Evolutionary conservation across 2,888 invertebrate species (phyloP), one percentile per base, ranked within the genome.

Genomic region (Metalampra italica): DNA sequence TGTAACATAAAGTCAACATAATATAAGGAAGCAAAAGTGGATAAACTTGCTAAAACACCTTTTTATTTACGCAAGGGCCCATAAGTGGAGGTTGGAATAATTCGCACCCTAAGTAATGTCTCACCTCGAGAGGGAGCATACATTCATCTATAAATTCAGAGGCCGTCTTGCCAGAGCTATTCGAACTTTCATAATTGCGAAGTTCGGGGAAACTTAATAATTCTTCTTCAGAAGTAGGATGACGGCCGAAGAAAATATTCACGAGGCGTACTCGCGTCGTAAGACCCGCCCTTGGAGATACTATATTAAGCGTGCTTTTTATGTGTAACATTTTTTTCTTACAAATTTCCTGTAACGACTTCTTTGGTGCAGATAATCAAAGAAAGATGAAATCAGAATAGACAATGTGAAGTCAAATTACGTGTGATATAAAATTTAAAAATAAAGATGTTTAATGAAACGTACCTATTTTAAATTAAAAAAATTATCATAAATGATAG

Each of bases 161-260:
- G 75, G 75, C 79, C 86, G 88, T 87, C 87, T 84, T 84, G 75
- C 71, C 72, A 82, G 86, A 87, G 88, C 86, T 86, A 87, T 89
- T 87, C 83, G 84, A 89, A 89, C 86, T 88, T 87, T 86, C 88
- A 88, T 89, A 89, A 89, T 89, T 89, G 87, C 86, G 78, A 87
- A 89, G 88, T 89, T 88, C 78, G 82, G 75, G 66, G 75, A 81
- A 89, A 89, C 85, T 89, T 89, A 88, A 88, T 89, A 89, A 89
- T 89, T 88, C 89, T 88, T 89, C 88, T 87, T 88, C 78, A 75
- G 80, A 87, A 88, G 85, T 85, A 67, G 82, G 82, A 84, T 88
- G 88, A 83, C 81, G 83, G 84, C 73, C 84, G 80, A 77, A 72
- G 71, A 78, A 83, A 88, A 87, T 89, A 87, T 89, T 88, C 88